These are phyloP conservation scores for Lycaena phlaeas DNA, from an alignment of 2,888 invertebrate genomes.

Conservation along the genomic window DNA sequence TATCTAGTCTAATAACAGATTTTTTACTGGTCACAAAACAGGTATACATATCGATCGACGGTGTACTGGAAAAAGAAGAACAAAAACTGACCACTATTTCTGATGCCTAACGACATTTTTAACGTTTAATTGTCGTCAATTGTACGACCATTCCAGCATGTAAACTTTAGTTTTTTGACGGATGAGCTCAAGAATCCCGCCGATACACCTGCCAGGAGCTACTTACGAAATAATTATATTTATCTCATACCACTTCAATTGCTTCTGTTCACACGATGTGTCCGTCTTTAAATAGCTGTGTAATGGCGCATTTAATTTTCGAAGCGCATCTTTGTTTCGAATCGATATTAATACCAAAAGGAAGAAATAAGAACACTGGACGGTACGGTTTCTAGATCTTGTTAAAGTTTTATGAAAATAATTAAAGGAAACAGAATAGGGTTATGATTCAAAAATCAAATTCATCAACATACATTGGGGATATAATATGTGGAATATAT, in stretches of 20 bases:
- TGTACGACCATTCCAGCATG: conserved; percentile 32
- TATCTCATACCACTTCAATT: conserved; percentile 8
- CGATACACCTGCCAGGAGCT: conserved; percentile 38
- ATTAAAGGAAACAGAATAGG: no score
- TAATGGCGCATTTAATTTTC: conserved; percentile 3
- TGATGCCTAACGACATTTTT: conserved; percentile 59
- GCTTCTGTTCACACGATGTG: conserved; percentile 2
- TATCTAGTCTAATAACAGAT: no score
- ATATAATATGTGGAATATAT: no score
- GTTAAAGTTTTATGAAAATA: no score
- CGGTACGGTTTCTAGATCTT: no score
- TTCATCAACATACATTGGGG: no score
- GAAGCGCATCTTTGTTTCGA: conserved; percentile 4
- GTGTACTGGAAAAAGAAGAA: no score
- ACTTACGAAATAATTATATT: conserved; percentile 25
- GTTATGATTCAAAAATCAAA: no score
- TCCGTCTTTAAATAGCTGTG: not conserved
- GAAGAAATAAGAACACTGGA: no score
- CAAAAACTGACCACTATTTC: conserved; percentile 23
- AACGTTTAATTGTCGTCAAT: conserved; percentile 47
- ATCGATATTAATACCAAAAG: no score
- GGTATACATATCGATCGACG: no score
- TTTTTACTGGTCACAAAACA: no score
- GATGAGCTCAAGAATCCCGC: conserved; percentile 39
- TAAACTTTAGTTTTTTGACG: conserved; percentile 53